These are phyloP conservation scores for Masnerella sp. DNA, from an alignment of 2,888 invertebrate genomes.

Conservation along the genomic window DNA sequence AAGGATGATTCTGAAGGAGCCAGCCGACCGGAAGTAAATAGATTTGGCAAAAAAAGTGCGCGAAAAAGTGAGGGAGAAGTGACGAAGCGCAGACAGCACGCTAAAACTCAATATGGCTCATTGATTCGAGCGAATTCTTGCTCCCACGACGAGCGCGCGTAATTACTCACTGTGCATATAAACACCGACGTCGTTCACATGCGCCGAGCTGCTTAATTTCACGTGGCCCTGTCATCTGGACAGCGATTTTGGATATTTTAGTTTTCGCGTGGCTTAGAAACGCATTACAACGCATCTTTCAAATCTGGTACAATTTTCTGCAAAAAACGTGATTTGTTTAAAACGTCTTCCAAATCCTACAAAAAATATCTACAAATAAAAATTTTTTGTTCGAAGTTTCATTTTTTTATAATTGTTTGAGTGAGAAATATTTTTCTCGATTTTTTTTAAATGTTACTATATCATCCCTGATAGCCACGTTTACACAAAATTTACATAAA, in stretches of 20 bases:
- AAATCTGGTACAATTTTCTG: too few relatives aligned
- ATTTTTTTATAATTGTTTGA: too few relatives aligned
- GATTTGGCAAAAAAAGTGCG: constrained; percentile 16
- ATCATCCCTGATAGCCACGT: too few relatives aligned
- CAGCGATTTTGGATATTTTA: constrained; percentile 50
- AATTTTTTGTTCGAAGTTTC: too few relatives aligned
- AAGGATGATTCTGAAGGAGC: constrained; percentile 34
- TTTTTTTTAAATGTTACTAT: too few relatives aligned
- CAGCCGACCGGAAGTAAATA: constrained; percentile 35
- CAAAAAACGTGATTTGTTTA: too few relatives aligned
- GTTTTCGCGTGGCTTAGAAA: constrained; percentile 28
- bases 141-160: constrained; percentile 53
- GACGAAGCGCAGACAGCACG: constrained; percentile 53
- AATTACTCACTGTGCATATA: constrained; percentile 63
- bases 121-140: constrained; percentile 55
- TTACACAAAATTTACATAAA: too few relatives aligned
- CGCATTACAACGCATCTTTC: background rate
- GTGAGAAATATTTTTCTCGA: too few relatives aligned
- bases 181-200: constrained; percentile 56
- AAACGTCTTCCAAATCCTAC: too few relatives aligned
- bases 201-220: constrained; percentile 64
- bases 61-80: constrained; percentile 25
- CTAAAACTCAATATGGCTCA: constrained; percentile 51
- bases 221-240: constrained; percentile 56
- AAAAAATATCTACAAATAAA: background rate